Percentiles rank a stretch among this genome's conserved stretches.
Conservation (phyloP, 2,113 vertebrate species). For the Rhinogobius similis region DNA sequence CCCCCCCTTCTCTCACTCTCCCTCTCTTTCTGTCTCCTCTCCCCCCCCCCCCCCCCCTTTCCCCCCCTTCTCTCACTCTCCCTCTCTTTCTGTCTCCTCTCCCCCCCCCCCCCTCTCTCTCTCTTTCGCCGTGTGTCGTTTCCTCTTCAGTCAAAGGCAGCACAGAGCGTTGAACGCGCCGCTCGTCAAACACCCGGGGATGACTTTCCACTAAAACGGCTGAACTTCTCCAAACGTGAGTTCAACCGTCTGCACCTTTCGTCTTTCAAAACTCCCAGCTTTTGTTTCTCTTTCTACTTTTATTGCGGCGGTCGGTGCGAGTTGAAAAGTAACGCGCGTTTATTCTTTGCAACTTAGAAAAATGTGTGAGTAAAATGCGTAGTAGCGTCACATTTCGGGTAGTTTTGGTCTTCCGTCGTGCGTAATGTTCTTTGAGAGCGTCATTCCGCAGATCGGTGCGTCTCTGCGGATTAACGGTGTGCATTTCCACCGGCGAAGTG, state of each 20-base stretch:
- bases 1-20: neutral
- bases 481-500: neutral
- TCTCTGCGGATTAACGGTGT: slow-evolving; percentile 3
- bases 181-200: neutral
- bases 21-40: neutral
- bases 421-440: neutral
- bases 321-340: too few species aligned
- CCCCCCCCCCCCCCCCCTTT: neutral
- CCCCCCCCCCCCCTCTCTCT: too few species aligned
- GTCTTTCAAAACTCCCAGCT: neutral
- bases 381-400: too few species aligned
- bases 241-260: neutral
- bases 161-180: neutral
- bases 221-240: neutral
- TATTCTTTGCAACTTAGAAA: too few species aligned
- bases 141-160: neutral
- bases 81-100: neutral
- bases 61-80: neutral
- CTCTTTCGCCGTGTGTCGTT: neutral
- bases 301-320: too few species aligned
- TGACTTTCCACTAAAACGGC: neutral
- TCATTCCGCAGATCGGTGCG: neutral
- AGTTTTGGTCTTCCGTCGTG: neutral
- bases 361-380: too few species aligned
- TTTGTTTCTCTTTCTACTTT: neutral